phyloP scores from a whole-genome alignment of 2,888 invertebrate species.

The Hirtodrosophila duncani region DNA sequence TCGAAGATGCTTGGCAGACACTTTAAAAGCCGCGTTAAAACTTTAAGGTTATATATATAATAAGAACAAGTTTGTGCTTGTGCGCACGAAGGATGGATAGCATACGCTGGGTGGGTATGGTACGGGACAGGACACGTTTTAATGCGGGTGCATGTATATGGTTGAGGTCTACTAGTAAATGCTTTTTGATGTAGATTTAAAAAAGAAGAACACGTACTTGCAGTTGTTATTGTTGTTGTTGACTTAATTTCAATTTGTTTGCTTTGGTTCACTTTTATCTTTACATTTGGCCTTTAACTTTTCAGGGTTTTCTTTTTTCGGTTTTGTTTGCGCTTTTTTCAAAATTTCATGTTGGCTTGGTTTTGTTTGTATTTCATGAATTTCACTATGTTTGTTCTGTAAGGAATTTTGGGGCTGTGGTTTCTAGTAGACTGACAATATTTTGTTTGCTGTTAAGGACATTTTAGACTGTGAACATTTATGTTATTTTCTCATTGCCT shows the following conservation, averaged over 20 bases:
- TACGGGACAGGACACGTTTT: not conserved
- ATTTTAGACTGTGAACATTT: too few relatives aligned
- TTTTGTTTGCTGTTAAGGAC: too few relatives aligned
- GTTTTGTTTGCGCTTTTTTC: too few relatives aligned
- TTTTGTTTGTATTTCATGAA: slow-evolving; percentile 33
- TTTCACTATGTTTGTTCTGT: slow-evolving; percentile 33
- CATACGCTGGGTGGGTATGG: not conserved
- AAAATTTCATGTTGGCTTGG: slow-evolving; percentile 30
- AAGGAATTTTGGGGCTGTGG: slow-evolving; percentile 4
- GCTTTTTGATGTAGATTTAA: slow-evolving; percentile 53
- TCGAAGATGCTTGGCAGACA: slow-evolving; percentile 46
- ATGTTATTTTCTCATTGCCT: too few relatives aligned
- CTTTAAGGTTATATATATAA: not conserved
- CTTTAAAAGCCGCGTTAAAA: too few relatives aligned
- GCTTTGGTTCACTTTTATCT: slow-evolving; percentile 33
- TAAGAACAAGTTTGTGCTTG: not conserved
- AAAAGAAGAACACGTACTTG: slow-evolving; percentile 47
- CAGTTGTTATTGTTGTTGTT: slow-evolving; percentile 25
- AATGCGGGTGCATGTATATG: not conserved
- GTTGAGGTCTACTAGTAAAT: slow-evolving; percentile 38
- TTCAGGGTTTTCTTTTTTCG: slow-evolving; percentile 21
- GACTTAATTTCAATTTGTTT: slow-evolving; percentile 52
- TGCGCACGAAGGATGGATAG: not conserved
- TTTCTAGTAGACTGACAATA: slow-evolving; percentile 1
- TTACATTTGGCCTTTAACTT: slow-evolving; percentile 18